Percentiles rank a stretch among this genome's conserved stretches.
Conservation (phyloP, 1,140 invertebrate genomes). For the Calosoma granatense region DNA sequence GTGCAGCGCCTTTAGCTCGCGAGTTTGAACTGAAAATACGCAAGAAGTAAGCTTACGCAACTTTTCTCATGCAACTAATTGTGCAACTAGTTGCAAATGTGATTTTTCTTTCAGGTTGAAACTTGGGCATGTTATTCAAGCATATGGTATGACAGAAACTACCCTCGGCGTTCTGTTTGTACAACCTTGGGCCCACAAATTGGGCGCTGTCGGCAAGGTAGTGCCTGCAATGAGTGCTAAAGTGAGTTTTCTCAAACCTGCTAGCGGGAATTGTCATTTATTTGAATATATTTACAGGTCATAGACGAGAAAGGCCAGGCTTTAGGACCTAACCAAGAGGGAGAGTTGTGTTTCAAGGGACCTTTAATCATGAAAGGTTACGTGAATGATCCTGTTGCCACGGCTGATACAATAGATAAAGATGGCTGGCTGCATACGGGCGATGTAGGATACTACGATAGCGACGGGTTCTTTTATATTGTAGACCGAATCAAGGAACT, state of each 20-base stretch:
- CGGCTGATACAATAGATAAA: slow-evolving; percentile 49
- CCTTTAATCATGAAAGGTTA: slow-evolving; percentile 58
- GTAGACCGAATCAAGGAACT: slow-evolving; percentile 68
- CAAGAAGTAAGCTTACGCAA: slow-evolving; percentile 11
- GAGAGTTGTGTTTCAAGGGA: slow-evolving; percentile 64
- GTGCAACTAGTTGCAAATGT: background rate
- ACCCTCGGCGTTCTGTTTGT: slow-evolving; percentile 37
- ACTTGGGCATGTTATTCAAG: slow-evolving; percentile 41
- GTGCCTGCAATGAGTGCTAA: slow-evolving; percentile 50
- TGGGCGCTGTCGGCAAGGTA: slow-evolving; percentile 48
- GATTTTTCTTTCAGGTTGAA: slow-evolving; percentile 25
- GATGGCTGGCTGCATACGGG: slow-evolving; percentile 73
- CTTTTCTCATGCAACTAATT: background rate
- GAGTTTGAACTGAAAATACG: slow-evolving; percentile 24
- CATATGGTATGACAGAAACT: slow-evolving; percentile 61
- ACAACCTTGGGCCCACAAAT: slow-evolving; percentile 29
- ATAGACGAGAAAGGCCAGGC: slow-evolving; percentile 49
- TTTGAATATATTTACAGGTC: slow-evolving; percentile 30
- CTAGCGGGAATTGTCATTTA: background rate
- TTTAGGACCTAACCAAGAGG: slow-evolving; percentile 50
- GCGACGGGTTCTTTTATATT: slow-evolving; percentile 57
- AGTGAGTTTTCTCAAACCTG: slow-evolving; percentile 18
- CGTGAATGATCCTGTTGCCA: slow-evolving; percentile 48
- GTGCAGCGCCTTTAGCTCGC: slow-evolving; percentile 40
- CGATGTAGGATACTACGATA: slow-evolving; percentile 68